Base-by-base conservation (phyloP, 2,888 invertebrate species). In the Sycophila texana region DNA sequence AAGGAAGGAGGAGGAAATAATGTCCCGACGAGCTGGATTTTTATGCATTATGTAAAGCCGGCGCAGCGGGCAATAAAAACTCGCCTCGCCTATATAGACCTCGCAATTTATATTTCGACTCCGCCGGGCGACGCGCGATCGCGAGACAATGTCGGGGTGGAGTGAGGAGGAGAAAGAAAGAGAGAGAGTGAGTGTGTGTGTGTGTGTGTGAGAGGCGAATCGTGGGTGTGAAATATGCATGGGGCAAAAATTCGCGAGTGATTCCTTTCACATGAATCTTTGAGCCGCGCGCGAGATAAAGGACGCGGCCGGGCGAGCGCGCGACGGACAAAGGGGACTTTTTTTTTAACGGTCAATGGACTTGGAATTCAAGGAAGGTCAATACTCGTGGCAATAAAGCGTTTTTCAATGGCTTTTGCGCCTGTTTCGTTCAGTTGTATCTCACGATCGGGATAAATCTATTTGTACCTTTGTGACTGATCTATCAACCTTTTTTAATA, bases 161-260 rank as follows among this genome's bases (percentile, higher is more conserved):
- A 58, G 57, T 10, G 66, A 22, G 47, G 16, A 30, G 63, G 57
- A 65, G 55, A 49, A 75, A 30, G 30, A 61, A 26, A 74, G 26
- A 16, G 22, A 60, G 39, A 66, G 26, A 1, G 3, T 26, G 26
- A 2, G 26, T 26, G 26, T 3, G 26, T 3, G 26, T 3, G 26
- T 3, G 26, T 26, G 26, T 3, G 26, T 26, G 26, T 26, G 26
- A 26, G 74, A 74, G 55, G 66, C 22, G n/a, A 18, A 51, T 18
- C 77, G 78, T 81, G 75, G 74, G 81, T 75, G 81, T 81, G 75
- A 81, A 78, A 81, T 78, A 81, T 75, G 75, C 75, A 75, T 75
- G 75, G 61, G 67, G 58, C 3, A 77, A 81, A 81, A 81, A 75
- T 81, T 75, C 81, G 39, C 39, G 72, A 81, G 67, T 81, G 78